Base-by-base conservation (phyloP, 2,113 vertebrate genomes). In the Hoplias malabaricus region DNA sequence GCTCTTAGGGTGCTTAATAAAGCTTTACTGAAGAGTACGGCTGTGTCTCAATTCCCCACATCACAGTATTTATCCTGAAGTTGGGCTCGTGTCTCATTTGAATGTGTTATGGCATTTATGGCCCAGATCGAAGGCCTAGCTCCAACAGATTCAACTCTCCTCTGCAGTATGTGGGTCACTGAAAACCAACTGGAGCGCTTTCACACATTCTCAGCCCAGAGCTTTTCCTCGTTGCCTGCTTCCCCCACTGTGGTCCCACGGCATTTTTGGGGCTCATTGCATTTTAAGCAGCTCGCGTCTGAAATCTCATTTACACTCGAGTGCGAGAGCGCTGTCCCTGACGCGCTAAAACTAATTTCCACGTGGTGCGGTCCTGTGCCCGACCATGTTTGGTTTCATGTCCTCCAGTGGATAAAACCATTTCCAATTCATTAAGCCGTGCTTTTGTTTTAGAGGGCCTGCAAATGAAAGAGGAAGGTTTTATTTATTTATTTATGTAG, bases 401-500 rank as follows among this genome's bases (percentile, higher is more conserved):
- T 79, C 80, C 85, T 82, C 85, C 34, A 77, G 79, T 85, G 82
- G 81, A 84, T 87, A 86, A 84, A 68, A 84, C 84, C 56, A 85
- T 88, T 90, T 91, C 85, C 86, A 89, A 88, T 89, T 89, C 86
- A 92, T 90, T 89, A 89, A 80, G 79, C 40, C 19, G 33, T 7
- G 50, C 82, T 88, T 73, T 87, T 89, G 84, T 89, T 87, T 84
- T 83, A 85, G 78, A 87, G 84, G 77, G 65, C 46, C 48, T 82
- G 77, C 83, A 85, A 90, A 90, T 90, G 89, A 87, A 85, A 89
- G 82, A 65, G 78, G 75, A 80, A 78, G 83, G 48, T 81, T 57
- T 77, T 75, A 66, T 67, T 80, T 80, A 75, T 16, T 53, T 12
- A 27, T 33, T 54, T 46, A n/a, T n/a, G n/a, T n/a, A n/a, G n/a